Evolutionary conservation across 2,113 vertebrate species (phyloP).

Genomic region (Pelmatolapia mariae): DNA sequence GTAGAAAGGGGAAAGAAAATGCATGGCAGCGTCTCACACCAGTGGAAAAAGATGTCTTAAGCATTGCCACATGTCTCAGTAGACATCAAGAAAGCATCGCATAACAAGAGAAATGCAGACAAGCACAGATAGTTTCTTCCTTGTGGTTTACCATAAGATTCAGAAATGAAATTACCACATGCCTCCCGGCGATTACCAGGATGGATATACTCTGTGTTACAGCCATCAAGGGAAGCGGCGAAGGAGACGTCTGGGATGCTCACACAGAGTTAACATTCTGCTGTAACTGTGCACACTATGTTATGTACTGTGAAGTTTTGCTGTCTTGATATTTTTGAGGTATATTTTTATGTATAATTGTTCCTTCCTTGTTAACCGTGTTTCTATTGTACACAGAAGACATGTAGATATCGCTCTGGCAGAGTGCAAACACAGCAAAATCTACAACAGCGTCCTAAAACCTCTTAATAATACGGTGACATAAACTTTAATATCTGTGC

Average conservation of each 20-base stretch:
- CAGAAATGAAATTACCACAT: conserved; percentile 41
- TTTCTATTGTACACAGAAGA: background rate
- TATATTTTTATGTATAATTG: background rate
- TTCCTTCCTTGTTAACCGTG: background rate
- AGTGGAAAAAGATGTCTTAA: conserved; percentile 57
- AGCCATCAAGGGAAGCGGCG: background rate
- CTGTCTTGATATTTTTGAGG: background rate
- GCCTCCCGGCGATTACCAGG: conserved; percentile 5
- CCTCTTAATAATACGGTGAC: background rate
- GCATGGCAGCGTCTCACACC: conserved; percentile 41
- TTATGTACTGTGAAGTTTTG: background rate
- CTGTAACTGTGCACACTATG: background rate
- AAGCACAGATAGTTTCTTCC: conserved; percentile 22
- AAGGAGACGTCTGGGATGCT: background rate
- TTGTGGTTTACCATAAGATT: conserved; percentile 39
- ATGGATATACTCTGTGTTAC: conserved; percentile 11
- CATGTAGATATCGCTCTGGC: background rate
- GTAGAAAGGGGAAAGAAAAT: conserved; percentile 14
- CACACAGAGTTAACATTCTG: background rate
- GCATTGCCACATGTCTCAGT: conserved; percentile 64
- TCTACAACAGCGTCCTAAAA: background rate
- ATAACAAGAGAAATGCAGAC: conserved; percentile 48
- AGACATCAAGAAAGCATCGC: conserved; percentile 37
- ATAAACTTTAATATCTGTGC: background rate
- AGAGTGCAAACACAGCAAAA: background rate